Evolutionary conservation across 1,140 invertebrate species (phyloP).

Genomic region (Dufourea novaeangliae): DNA sequence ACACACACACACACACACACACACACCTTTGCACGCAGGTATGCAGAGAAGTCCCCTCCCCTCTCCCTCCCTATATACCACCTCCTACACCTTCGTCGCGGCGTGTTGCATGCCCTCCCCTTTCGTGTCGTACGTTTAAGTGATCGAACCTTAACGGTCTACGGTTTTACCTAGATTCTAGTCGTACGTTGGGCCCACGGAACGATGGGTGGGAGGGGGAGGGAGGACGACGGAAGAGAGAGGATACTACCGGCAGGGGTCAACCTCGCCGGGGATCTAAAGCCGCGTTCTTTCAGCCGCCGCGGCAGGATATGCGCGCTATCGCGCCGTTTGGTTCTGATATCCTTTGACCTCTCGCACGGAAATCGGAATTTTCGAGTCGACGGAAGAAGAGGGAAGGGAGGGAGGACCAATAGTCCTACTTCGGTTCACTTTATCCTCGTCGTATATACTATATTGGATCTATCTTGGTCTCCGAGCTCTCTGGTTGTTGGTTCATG

Average conservation of each 20-base stretch:
- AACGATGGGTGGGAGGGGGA: not conserved
- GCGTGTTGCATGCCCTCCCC: constrained; percentile 45
- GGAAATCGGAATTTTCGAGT: constrained; percentile 20
- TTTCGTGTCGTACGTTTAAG: constrained; percentile 74
- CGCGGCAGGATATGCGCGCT: constrained; percentile 40
- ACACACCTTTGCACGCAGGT: constrained; percentile 66
- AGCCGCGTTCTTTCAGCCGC: constrained; percentile 39
- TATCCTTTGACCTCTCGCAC: constrained; percentile 46
- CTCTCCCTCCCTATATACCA: not conserved
- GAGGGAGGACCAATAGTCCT: no score
- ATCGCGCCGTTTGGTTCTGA: constrained; percentile 47
- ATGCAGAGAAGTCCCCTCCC: constrained; percentile 61
- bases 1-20: no score
- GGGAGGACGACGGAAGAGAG: no score
- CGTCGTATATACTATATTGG: no score
- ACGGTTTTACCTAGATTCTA: constrained; percentile 73
- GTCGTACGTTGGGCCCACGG: no score
- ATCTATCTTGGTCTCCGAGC: no score
- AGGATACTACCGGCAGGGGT: constrained; percentile 60
- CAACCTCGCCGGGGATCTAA: constrained; percentile 50
- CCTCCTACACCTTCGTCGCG: constrained; percentile 43
- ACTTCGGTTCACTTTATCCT: not conserved
- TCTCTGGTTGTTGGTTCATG: no score
- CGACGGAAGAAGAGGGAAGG: no score
- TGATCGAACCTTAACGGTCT: constrained; percentile 77